Conservation (phyloP, 2,113 vertebrate genomes). For the Ochotona princeps region DNA sequence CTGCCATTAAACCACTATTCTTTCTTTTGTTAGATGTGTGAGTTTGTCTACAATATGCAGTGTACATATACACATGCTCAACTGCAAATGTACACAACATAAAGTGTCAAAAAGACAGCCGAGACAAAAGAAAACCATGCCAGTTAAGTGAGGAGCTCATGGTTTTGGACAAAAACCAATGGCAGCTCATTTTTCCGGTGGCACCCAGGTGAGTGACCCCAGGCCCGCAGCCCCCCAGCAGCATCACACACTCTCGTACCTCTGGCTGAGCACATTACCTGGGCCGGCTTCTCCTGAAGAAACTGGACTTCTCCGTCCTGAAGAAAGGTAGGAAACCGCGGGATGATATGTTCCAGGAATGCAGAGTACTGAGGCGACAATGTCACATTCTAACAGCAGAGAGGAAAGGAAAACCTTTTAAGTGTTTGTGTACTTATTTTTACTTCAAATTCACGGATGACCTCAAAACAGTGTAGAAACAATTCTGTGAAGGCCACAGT, state of each 20-base stretch:
- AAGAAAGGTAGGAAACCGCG: constrained; percentile 98
- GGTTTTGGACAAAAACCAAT: not conserved
- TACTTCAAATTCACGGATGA: constrained; percentile 10
- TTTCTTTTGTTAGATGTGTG: too few relatives aligned
- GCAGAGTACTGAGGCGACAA: constrained; percentile 99
- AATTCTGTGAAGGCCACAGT: not conserved
- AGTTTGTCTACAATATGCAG: not conserved
- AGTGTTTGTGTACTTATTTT: not conserved
- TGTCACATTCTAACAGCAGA: constrained; percentile 93
- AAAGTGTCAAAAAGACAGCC: not conserved
- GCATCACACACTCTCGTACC: not conserved
- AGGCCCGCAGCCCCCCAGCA: too few relatives aligned
- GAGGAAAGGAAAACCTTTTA: not conserved
- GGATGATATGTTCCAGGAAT: constrained; percentile 98
- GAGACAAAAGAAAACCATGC: not conserved
- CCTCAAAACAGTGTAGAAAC: not conserved
- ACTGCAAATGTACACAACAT: not conserved
- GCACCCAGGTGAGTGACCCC: too few relatives aligned
- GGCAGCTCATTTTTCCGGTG: not conserved
- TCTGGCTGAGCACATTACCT: constrained; percentile 87
- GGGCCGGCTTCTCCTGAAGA: constrained; percentile 98
- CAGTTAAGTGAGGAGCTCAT: not conserved
- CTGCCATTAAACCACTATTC: not conserved
- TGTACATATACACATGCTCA: accelerated
- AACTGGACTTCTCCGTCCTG: constrained; percentile 99